A percentile compares a stretch with the other conserved stretches of the same genome.
phyloP scores from a whole-genome alignment of 2,888 invertebrate species.

The Drosophila falleni region DNA sequence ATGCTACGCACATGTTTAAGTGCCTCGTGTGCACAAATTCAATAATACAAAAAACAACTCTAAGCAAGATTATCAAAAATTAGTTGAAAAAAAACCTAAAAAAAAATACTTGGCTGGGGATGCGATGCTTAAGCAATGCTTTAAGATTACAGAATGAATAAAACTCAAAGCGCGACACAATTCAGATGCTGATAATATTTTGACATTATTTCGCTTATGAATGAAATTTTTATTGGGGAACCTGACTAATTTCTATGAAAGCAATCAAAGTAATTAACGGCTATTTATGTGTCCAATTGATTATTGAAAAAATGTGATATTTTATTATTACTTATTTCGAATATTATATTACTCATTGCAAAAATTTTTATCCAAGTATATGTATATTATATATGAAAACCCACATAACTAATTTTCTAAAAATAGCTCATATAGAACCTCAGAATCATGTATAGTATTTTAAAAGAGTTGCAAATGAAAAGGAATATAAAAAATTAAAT shows the following conservation, averaged over 20 bases:
- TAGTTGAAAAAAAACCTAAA: background rate
- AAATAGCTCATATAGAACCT: background rate
- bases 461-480: background rate
- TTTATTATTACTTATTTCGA: background rate
- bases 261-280: background rate
- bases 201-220: conserved; percentile 42
- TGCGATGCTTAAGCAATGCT: conserved; percentile 45
- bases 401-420: background rate
- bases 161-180: conserved; percentile 15
- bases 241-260: background rate
- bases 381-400: background rate
- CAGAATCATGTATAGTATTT: background rate
- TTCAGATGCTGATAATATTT: conserved; percentile 33
- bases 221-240: conserved; percentile 29
- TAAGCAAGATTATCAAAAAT: conserved; percentile 36
- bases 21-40: conserved; percentile 20
- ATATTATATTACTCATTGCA: background rate
- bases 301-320: background rate
- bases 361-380: background rate
- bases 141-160: conserved; percentile 32
- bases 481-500: too few species aligned
- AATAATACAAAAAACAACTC: conserved; percentile 11
- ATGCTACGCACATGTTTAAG: conserved; percentile 41
- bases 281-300: background rate
- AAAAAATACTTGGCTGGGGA: background rate